phyloP scores from a whole-genome alignment of 1,140 invertebrate genomes.

The Bathynomus jamesi region DNA sequence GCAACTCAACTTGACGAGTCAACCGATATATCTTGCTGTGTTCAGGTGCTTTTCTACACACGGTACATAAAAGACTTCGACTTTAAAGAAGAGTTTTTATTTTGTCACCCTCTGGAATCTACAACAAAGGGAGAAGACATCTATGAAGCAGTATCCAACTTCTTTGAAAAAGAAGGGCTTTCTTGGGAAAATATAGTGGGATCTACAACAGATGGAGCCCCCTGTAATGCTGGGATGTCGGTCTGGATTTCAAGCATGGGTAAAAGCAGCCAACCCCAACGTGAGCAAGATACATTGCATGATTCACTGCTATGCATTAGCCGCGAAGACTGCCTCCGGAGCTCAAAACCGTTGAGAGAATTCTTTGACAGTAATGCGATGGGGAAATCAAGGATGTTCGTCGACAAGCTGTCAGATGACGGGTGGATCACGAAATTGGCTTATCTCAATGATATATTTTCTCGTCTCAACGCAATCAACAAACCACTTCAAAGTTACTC shows the following conservation, averaged over 20 bases:
- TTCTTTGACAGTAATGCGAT: not conserved
- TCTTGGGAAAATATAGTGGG: constrained; percentile 21
- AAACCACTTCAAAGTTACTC: not conserved
- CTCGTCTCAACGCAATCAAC: not conserved
- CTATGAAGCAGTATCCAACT: too few relatives aligned
- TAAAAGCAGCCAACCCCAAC: constrained; percentile 8
- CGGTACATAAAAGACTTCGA: too few relatives aligned
- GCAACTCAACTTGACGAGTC: constrained; percentile 5
- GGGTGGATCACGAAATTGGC: constrained; percentile 4
- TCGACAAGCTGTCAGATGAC: not conserved
- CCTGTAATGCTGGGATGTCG: constrained; percentile 11
- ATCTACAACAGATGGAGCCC: constrained; percentile 16
- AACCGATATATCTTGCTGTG: constrained; percentile 14
- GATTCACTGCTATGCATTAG: constrained; percentile 18
- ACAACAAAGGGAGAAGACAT: too few relatives aligned
- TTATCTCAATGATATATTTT: constrained; percentile 12
- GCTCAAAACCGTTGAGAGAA: constrained; percentile 6
- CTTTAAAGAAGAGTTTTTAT: too few relatives aligned
- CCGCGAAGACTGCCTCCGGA: constrained; percentile 18
- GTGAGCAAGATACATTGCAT: constrained; percentile 11
- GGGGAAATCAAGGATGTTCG: not conserved
- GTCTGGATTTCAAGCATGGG: constrained; percentile 13
- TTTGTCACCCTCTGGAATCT: too few relatives aligned
- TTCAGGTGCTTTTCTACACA: constrained; percentile 22
- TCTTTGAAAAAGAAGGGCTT: constrained; percentile 21